phyloP scores from a whole-genome alignment of 2,113 vertebrate genomes.

The Nycticorax nycticorax region DNA sequence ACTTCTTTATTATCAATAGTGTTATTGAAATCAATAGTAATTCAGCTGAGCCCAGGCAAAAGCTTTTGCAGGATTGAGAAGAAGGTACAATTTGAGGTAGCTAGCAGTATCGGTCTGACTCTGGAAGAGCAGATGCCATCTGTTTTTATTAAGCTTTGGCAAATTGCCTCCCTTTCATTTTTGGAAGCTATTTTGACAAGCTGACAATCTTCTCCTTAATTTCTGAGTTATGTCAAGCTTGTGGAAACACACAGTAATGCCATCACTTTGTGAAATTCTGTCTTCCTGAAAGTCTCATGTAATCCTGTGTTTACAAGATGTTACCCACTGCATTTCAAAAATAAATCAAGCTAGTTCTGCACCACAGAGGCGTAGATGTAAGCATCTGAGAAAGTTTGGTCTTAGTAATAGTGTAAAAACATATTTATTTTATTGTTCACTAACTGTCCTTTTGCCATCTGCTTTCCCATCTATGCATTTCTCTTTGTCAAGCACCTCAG shows the following conservation, averaged over 20 bases:
- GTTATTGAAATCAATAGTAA: background rate
- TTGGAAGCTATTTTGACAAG: background rate
- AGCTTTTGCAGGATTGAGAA: background rate
- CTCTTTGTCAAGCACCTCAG: background rate
- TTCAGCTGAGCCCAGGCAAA: background rate
- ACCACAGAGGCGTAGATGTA: background rate
- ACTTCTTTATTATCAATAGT: background rate
- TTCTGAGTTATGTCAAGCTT: background rate
- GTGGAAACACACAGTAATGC: background rate
- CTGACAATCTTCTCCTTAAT: background rate
- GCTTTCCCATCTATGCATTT: background rate
- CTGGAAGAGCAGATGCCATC: background rate
- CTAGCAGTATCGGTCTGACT: background rate
- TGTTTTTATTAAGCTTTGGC: background rate
- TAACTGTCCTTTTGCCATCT: background rate
- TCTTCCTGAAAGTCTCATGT: background rate
- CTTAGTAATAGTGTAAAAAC: background rate
- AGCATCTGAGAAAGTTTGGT: background rate
- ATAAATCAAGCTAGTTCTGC: background rate
- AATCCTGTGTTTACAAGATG: background rate
- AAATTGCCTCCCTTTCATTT: background rate
- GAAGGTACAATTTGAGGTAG: background rate
- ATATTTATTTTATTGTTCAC: background rate
- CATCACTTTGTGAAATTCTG: background rate
- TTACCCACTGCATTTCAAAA: background rate